Conservation (phyloP, 1,140 invertebrate species). For the Portunus trituberculatus region DNA sequence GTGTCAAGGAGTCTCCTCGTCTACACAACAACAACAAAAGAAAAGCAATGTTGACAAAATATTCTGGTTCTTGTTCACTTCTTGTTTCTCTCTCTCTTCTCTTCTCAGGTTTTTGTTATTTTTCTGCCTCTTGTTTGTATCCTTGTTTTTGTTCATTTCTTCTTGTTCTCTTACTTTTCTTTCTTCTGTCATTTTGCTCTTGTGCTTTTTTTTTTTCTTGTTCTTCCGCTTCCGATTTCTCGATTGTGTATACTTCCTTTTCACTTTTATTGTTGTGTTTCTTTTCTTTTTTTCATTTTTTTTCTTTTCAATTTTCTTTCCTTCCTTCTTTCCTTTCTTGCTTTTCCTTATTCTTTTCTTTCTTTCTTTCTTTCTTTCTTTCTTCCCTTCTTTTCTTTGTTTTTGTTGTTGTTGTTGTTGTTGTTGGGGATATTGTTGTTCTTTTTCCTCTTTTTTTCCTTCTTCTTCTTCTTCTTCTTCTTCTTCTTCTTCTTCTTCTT, state of each 20-base stretch:
- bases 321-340: too few species aligned
- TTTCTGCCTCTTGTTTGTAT: neutral
- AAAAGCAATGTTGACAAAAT: too few species aligned
- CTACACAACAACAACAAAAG: too few species aligned
- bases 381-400: neutral
- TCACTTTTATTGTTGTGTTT: neutral
- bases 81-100: neutral
- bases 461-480: too few species aligned
- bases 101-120: neutral
- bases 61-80: neutral
- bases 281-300: neutral
- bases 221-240: too few species aligned
- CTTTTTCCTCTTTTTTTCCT: neutral
- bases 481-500: neutral
- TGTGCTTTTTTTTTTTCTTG: too few species aligned
- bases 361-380: too few species aligned
- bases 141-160: neutral
- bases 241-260: neutral
- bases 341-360: neutral
- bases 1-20: too few species aligned
- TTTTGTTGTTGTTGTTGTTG: neutral
- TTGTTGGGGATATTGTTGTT: neutral
- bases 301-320: neutral
- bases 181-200: neutral
- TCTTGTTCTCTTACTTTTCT: neutral